These are phyloP conservation scores for Drosophila barbarae DNA, from an alignment of 2,888 invertebrate species.

Conservation along the genomic window DNA sequence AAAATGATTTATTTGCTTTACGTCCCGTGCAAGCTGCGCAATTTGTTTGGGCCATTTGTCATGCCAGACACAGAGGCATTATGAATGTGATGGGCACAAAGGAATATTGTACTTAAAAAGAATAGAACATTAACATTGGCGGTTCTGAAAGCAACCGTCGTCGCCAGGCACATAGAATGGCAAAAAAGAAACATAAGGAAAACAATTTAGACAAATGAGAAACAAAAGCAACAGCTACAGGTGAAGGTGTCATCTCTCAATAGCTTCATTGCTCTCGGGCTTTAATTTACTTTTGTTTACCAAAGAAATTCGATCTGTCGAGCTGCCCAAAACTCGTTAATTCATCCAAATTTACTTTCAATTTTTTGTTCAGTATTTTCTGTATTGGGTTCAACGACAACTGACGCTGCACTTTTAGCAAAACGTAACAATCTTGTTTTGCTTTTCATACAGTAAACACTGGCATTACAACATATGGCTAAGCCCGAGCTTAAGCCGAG, in stretches of 20 bases:
- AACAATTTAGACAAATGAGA: constrained; percentile 17
- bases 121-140: constrained; percentile 63
- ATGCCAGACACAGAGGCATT: constrained; percentile 54
- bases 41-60: constrained; percentile 52
- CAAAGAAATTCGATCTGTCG: constrained; percentile 20
- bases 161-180: constrained; percentile 26
- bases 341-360: constrained; percentile 54
- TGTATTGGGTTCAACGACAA: constrained; percentile 61
- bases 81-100: constrained; percentile 46
- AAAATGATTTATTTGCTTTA: constrained; percentile 3
- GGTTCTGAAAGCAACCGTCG: background rate
- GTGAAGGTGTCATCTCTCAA: constrained; percentile 13
- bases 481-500: constrained; percentile 31
- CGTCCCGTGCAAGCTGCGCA: constrained; percentile 40
- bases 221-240: constrained; percentile 9
- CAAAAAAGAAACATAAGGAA: constrained; percentile 14
- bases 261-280: constrained; percentile 1
- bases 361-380: constrained; percentile 43
- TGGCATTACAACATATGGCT: constrained; percentile 60
- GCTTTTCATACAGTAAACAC: constrained; percentile 40
- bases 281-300: constrained; percentile 17
- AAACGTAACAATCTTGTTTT: constrained; percentile 41
- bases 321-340: constrained; percentile 14
- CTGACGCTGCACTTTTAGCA: constrained; percentile 70
- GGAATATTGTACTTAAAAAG: constrained; percentile 52